Evolutionary conservation across 2,888 invertebrate genomes (phyloP), one percentile per base, ranked within the genome.

Genomic region (Drosophila subsilvestris): DNA sequence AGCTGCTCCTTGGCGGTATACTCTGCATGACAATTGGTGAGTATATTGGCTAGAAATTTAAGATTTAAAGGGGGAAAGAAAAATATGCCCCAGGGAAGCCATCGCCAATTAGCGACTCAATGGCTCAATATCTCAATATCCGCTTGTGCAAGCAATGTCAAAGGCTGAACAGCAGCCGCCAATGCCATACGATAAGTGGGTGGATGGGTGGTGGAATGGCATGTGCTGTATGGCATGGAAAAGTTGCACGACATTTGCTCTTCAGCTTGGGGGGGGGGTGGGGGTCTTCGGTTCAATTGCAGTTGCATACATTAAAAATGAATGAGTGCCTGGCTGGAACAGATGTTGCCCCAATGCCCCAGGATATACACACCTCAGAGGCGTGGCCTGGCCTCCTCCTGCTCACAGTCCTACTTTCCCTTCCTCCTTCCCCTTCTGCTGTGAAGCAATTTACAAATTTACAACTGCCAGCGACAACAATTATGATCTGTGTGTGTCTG

Each of bases 11-110:
- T 55, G 81, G 79, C n/a, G 76, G 83, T 59, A 77, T 89, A 62
- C 81, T 90, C 63, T 88, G 79, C 44, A 74, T 86, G 58, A 76
- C 76, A 78, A 79, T 90, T 71, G 90, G 90, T 90, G 76, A 89
- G 90, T 25, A 6, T 90, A 18, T 14, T 17, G 3, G 37, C n/a
- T 29, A 37, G 14, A 44, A n/a, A 17, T 43, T 32, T 42, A 10
- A 17, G 9, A 14, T 47, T 47, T 5, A n/a, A n/a, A 18, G 14
- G 27, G 14, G 27, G 27, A 25, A 29, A 42, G 17, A 27, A n/a
- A 32, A 18, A 55, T 22, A 18, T 37, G 20, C 37, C 44, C 54
- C 32, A 55, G 50, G 61, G 62, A 8, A 27, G 27, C 44, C 29
- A 54, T 61, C 54, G 44, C 49, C 71, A 61, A 69, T 69, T 66